phyloP scores from a whole-genome alignment of 2,888 invertebrate species.

The Caenorhabditis becei region DNA sequence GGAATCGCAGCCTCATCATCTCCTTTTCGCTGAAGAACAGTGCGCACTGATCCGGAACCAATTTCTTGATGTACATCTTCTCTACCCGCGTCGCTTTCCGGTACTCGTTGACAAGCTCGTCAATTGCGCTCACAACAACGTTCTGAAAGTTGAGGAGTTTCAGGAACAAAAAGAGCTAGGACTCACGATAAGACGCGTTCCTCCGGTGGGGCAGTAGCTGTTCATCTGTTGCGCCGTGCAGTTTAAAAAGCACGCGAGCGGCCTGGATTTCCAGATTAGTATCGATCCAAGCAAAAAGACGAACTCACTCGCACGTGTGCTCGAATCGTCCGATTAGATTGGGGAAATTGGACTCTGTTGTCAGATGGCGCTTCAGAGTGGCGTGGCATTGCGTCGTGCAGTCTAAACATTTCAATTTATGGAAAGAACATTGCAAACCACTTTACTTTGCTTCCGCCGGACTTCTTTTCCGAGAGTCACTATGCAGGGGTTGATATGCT shows the following conservation, averaged over 20 bases:
- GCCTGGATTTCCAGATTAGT: constrained; percentile 11
- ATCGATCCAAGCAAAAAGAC: neutral
- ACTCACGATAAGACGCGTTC: constrained; percentile 26
- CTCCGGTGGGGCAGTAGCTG: constrained; percentile 29
- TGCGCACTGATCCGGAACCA: constrained; percentile 14
- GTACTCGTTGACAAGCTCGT: constrained; percentile 11
- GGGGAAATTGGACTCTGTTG: neutral
- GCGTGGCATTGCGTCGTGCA: constrained; percentile 6
- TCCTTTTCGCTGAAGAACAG: constrained; percentile 10
- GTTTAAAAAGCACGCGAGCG: constrained; percentile 26
- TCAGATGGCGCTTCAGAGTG: neutral
- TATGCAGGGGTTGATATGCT: constrained; percentile 5
- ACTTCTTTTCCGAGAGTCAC: constrained; percentile 17
- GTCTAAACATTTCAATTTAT: neutral
- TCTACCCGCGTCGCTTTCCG: constrained; percentile 3
- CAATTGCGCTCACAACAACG: constrained; percentile 13
- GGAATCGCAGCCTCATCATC: constrained; percentile 16
- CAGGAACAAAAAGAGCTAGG: neutral
- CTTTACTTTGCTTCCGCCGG: constrained; percentile 5
- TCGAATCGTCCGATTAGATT: constrained; percentile 12
- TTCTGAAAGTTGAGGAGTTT: constrained; percentile 2
- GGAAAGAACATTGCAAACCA: neutral
- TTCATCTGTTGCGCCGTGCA: constrained; percentile 29
- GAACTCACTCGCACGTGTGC: constrained; percentile 15
- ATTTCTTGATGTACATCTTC: neutral